phyloP scores from a whole-genome alignment of 2,113 vertebrate genomes.

The Prolemur simus region DNA sequence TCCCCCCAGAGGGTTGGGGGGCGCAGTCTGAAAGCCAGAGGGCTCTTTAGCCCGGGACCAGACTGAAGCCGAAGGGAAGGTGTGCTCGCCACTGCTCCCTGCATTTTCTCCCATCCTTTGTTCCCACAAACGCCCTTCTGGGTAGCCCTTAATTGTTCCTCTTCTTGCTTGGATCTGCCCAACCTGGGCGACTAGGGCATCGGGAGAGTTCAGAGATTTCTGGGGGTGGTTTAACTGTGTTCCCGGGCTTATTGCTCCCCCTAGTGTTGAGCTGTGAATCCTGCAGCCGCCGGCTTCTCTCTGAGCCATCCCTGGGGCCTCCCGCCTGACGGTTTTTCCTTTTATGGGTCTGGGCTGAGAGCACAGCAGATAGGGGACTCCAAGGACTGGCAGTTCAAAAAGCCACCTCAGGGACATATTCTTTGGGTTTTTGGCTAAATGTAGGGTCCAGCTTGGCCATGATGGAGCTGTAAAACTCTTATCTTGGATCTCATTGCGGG shows the following conservation, averaged over 20 bases:
- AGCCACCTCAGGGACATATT: not conserved
- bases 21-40: not conserved
- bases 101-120: not conserved
- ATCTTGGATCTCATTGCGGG: not conserved
- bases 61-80: not conserved
- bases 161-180: not conserved
- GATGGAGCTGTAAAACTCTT: not conserved
- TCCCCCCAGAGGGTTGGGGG: no score
- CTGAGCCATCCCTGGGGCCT: not conserved
- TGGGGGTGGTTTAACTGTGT: conserved; percentile 37
- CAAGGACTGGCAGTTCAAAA: not conserved
- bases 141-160: not conserved
- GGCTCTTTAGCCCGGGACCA: not conserved
- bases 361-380: not conserved
- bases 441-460: not conserved
- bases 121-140: not conserved
- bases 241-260: conserved; percentile 3
- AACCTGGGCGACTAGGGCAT: not conserved
- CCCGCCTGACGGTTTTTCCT: not conserved
- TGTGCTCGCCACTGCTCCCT: not conserved
- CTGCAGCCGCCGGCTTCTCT: not conserved
- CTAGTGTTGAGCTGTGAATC: not conserved
- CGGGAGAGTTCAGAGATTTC: not conserved
- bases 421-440: not conserved
- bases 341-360: not conserved